Evolutionary conservation across 23 tunicate species (phyloP).

Genomic region (Ascidia mentula): DNA sequence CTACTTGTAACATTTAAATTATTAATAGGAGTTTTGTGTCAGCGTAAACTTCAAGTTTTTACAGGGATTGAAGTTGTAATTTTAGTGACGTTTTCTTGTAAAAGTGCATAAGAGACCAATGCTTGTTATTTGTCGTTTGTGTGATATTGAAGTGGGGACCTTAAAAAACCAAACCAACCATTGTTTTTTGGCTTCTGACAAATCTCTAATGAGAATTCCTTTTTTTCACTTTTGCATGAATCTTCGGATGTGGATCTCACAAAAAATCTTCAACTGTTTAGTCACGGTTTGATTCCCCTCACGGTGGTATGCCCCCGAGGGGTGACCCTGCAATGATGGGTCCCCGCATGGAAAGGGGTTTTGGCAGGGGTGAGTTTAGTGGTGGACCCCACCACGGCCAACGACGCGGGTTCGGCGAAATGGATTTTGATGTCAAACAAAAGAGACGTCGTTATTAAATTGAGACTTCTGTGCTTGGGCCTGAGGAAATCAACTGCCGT

Average conservation of each 20-base stretch:
- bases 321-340: constrained; percentile 11
- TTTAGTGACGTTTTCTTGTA: too few relatives aligned
- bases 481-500: too few relatives aligned
- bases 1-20: too few relatives aligned
- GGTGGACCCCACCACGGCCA: constrained; percentile 26
- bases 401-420: constrained; percentile 47
- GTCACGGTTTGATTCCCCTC: constrained; percentile 57
- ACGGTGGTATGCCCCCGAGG: constrained; percentile 25
- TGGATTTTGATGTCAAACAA: constrained; percentile 53
- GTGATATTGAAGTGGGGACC: neutral
- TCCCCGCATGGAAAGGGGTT: constrained; percentile 26
- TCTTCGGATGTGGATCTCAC: neutral
- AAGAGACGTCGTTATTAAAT: constrained; percentile 63
- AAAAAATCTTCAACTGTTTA: neutral
- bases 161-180: neutral
- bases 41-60: too few relatives aligned
- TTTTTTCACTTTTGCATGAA: neutral
- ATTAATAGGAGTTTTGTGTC: too few relatives aligned
- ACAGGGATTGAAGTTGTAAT: too few relatives aligned
- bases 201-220: neutral
- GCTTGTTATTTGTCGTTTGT: neutral
- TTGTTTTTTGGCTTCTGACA: neutral
- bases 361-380: constrained; percentile 20
- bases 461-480: neutral
- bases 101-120: too few relatives aligned